Base-by-base conservation (phyloP, 2,888 invertebrate species). In the Tethea ocularis region DNA sequence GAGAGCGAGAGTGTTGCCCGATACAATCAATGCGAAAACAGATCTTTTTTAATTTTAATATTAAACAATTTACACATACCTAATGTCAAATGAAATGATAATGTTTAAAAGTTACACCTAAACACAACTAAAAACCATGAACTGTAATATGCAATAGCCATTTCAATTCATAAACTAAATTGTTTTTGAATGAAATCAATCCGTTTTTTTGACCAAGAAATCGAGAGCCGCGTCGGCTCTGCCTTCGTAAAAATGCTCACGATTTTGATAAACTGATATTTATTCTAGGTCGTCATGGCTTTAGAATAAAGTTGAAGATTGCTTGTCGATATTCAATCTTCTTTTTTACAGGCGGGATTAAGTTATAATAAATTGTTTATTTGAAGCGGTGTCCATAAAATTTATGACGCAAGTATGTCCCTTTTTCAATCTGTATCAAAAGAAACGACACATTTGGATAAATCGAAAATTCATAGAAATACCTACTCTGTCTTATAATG, bases 141-240 rank as follows among this genome's bases (percentile, higher is more conserved):
- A n/a, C n/a, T n/a, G n/a, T n/a, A n/a, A n/a, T n/a, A n/a, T n/a
- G n/a, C n/a, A n/a, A n/a, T n/a, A n/a, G n/a, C n/a, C n/a, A n/a
- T n/a, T n/a, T n/a, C n/a, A n/a, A n/a, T n/a, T n/a, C n/a, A 1
- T 33, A 33, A 8, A 3, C 8, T 15, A 15, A 38, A 2, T 38
- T 38, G 2, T 13, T 15, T 1, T 15, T 38, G 15, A 38, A 11
- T 38, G n/a, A 38, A 15, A 38, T 38, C 2, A 38, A 38, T 15
- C 38, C n/a, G 38, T 38, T n/a, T 38, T 41, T 70, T 61, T 62
- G 61, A 68, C 68, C 68, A 63, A 71, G 63, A 66, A 66, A 66
- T 66, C 58, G 61, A 36, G 54, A n/a, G n/a, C n/a, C n/a, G 61
- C 61, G 66, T 68, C 70, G 67, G n/a, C n/a, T n/a, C 56, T 63